Base-by-base conservation (phyloP, 2,113 vertebrate species). In the Trachemys scripta region DNA sequence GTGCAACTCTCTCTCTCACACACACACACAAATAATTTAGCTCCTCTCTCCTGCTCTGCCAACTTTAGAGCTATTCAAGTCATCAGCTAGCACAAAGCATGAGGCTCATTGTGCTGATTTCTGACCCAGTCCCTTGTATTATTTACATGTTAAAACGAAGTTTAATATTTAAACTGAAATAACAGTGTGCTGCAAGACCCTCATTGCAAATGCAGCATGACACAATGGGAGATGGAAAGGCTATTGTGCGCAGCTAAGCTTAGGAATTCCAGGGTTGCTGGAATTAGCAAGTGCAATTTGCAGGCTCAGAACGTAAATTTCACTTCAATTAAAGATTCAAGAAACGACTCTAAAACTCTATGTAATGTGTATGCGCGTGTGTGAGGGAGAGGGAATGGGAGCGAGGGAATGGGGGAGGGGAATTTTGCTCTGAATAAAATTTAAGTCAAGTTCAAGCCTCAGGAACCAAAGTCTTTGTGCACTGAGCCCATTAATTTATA, bases 241-340 rank as follows among this genome's bases (percentile, higher is more conserved):
- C 79, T 1, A 4, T 0, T 47, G 69, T 42, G 82, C 0, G 0
- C 0, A 5, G 31, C 35, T 38, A 5, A 13, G 82, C 17, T 25
- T 29, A 10, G 29, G 20, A n/a, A 56, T 38, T 31, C n/a, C 85
- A 83, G 47, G 49, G 22, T 83, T n/a, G 35, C 8, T 72, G n/a
- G n/a, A 72, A n/a, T 72, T 38, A 72, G 65, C n/a, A 38, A 72
- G 19, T 10, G n/a, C 19, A 38, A 72, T 19, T 72, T 54, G 75
- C 8, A 5, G 4, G 19, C 9, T 42, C 50, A 5, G 45, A 62
- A 56, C 47, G 50, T 54, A 65, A 85, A 81, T 25, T 20, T 6
- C 87, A 53, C 80, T 10, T 1, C 49, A 29, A 57, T 69, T 57
- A 75, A 87, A 76, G 31, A 51, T 72, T 8, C 19, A 35, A 51